phyloP scores from a whole-genome alignment of 2,797 vertebrate species.

The Clarias laeviceps region DNA sequence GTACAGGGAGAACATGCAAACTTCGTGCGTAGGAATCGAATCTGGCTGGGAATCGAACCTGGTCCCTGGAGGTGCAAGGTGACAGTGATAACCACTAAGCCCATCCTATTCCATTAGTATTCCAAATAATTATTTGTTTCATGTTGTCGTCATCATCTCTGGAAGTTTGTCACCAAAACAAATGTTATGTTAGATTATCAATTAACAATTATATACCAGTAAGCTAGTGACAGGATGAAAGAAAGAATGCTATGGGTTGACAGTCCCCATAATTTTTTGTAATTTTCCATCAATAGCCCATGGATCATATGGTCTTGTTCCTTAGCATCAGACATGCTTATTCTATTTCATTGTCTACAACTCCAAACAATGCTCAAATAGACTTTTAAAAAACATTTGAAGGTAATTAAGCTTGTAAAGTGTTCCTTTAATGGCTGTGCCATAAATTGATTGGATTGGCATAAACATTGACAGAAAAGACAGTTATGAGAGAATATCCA shows the following conservation, averaged over 20 bases:
- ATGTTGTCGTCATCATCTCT: too few relatives aligned
- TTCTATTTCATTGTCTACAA: constrained; percentile 33
- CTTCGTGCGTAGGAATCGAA: too few relatives aligned
- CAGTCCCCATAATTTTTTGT: constrained; percentile 13
- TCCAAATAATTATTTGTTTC: too few relatives aligned
- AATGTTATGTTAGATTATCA: too few relatives aligned
- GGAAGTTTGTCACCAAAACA: too few relatives aligned
- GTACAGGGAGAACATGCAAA: too few relatives aligned
- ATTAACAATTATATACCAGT: too few relatives aligned
- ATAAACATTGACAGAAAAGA: constrained; percentile 43
- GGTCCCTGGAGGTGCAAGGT: too few relatives aligned
- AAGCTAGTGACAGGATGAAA: neutral
- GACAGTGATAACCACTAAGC: too few relatives aligned
- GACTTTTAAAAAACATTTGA: constrained; percentile 6
- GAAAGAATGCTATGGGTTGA: constrained; percentile 15
- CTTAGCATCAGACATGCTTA: constrained; percentile 29
- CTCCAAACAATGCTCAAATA: neutral
- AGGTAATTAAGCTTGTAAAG: constrained; percentile 20
- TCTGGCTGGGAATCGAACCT: too few relatives aligned
- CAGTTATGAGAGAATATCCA: constrained; percentile 50
- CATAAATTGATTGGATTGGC: constrained; percentile 31
- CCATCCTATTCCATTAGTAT: too few relatives aligned
- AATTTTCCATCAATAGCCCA: constrained; percentile 30
- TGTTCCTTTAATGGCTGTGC: constrained; percentile 37
- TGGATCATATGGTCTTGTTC: constrained; percentile 32